Evolutionary conservation across 2,888 invertebrate genomes (phyloP).

Genomic region (Ophraella communa): DNA sequence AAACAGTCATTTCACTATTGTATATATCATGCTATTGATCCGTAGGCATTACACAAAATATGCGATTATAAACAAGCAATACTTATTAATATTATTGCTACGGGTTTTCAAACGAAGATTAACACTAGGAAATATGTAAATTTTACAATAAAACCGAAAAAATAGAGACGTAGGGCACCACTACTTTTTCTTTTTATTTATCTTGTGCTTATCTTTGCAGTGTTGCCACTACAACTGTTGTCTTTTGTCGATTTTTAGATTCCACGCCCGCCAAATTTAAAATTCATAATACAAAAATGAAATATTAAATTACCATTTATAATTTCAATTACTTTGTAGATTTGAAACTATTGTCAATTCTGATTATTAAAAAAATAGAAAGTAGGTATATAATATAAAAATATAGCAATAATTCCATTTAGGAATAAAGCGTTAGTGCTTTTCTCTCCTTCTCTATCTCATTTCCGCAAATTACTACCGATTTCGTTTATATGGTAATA

Average conservation of each 20-base stretch:
- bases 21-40: conserved; percentile 58
- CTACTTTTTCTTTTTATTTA: conserved; percentile 34
- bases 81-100: conserved; percentile 25
- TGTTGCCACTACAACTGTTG: conserved; percentile 24
- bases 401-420: neutral
- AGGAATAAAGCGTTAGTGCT: neutral
- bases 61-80: conserved; percentile 9
- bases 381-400: neutral
- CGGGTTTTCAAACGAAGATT: conserved; percentile 3
- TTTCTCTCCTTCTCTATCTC: no score
- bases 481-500: no score
- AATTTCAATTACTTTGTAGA: neutral
- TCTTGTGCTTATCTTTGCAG: conserved; percentile 31
- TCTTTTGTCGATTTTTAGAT: conserved; percentile 15
- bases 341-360: neutral
- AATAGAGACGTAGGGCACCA: conserved; percentile 31
- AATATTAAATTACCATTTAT: neutral
- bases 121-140: conserved; percentile 12
- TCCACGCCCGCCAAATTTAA: conserved; percentile 28
- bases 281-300: neutral
- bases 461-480: no score
- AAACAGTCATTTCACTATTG: conserved; percentile 54
- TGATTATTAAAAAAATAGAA: neutral
- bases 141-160: conserved; percentile 22
- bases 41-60: conserved; percentile 48